Conservation (phyloP, 2,888 invertebrate genomes). For the Drosophila ezoana region DNA sequence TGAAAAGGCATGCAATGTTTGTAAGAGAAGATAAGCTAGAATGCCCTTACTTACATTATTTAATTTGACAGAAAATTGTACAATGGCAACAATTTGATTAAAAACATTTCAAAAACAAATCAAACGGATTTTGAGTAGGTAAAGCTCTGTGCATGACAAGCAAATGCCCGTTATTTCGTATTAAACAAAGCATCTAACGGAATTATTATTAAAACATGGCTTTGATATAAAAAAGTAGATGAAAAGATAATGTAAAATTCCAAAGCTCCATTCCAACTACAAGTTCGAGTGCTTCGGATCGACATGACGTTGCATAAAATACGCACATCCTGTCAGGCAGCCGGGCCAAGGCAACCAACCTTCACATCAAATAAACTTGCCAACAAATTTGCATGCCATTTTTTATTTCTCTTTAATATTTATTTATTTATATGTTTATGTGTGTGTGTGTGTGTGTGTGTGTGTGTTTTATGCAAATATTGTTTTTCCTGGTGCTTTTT, state of each 20-base stretch:
- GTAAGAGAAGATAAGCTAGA: constrained; percentile 1
- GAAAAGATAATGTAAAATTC: constrained; percentile 35
- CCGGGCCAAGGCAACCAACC: constrained; percentile 8
- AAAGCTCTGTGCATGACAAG: constrained; percentile 16
- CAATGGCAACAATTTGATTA: constrained; percentile 7
- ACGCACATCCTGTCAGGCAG: constrained; percentile 29
- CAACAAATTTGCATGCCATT: constrained; percentile 62
- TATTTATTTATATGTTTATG: constrained; percentile 47
- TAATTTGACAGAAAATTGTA: constrained; percentile 2
- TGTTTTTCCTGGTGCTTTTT: constrained; percentile 39
- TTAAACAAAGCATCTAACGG: constrained; percentile 26
- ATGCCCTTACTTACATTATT: neutral
- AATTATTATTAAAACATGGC: constrained; percentile 47
- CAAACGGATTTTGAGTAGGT: constrained; percentile 10
- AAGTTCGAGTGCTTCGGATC: constrained; percentile 17
- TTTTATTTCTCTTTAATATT: constrained; percentile 63
- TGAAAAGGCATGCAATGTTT: constrained; percentile 8
- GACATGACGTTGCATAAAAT: constrained; percentile 54
- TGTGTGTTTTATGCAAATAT: constrained; percentile 62
- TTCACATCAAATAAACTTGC: constrained; percentile 41
- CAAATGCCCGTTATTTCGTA: constrained; percentile 24
- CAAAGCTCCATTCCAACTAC: constrained; percentile 8
- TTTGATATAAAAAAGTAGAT: constrained; percentile 31
- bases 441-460: constrained; percentile 15
- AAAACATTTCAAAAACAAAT: constrained; percentile 14